Conservation (phyloP, 1,140 invertebrate genomes). For the Drosophila paulistorum region DNA sequence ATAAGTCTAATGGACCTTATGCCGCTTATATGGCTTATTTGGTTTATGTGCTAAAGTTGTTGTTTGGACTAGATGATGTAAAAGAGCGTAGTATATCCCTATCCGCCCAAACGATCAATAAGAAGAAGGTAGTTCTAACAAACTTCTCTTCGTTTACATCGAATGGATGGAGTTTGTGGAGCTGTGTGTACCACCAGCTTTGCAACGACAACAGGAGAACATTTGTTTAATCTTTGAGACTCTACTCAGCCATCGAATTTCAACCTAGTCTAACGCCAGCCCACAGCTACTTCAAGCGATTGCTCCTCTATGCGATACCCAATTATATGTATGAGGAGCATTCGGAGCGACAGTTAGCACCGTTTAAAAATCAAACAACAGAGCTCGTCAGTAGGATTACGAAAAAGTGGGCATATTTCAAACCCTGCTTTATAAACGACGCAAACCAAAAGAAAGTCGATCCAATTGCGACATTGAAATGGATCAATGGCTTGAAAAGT, state of each 20-base stretch:
- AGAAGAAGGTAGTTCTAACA: not conserved
- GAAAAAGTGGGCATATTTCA: constrained; percentile 57
- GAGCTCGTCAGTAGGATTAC: constrained; percentile 41
- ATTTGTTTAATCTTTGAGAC: constrained; percentile 59
- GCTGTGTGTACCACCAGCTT: constrained; percentile 71
- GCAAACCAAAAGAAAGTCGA: constrained; percentile 25
- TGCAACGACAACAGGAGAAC: constrained; percentile 55
- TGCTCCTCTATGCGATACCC: constrained; percentile 61
- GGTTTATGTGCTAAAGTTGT: constrained; percentile 86
- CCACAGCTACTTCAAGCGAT: constrained; percentile 69
- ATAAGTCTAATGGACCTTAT: constrained; percentile 77
- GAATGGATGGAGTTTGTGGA: constrained; percentile 87
- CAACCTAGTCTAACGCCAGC: constrained; percentile 68
- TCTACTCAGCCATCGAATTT: constrained; percentile 60
- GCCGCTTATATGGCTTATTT: constrained; percentile 86
- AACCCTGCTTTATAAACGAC: not conserved
- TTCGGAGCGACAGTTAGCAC: constrained; percentile 50
- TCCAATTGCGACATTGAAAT: constrained; percentile 55
- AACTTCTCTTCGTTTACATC: constrained; percentile 85
- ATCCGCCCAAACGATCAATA: constrained; percentile 84
- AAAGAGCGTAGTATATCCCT: constrained; percentile 86
- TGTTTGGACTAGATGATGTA: constrained; percentile 86
- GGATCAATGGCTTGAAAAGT: constrained; percentile 42
- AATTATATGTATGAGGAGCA: constrained; percentile 67
- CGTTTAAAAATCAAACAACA: constrained; percentile 51